These are phyloP conservation scores for Prorops nasuta DNA, from an alignment of 1,140 invertebrate species.

Conservation along the genomic window DNA sequence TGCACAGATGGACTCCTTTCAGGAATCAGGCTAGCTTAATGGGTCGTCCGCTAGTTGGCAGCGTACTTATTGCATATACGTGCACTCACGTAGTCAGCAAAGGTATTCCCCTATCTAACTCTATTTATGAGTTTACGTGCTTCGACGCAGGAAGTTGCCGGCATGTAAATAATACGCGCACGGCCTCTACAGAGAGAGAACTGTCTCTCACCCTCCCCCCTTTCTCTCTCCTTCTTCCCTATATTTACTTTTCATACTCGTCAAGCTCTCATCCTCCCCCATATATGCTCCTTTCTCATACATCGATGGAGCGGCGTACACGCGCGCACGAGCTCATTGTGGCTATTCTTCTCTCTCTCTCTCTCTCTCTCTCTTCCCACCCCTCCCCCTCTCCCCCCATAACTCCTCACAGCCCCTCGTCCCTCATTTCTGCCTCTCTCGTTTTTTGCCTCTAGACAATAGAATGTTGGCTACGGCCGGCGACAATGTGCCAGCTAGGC, in stretches of 20 bases:
- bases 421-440: too few relatives aligned
- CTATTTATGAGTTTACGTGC: slow-evolving; percentile 25
- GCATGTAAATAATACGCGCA: slow-evolving; percentile 42
- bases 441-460: slow-evolving; percentile 39
- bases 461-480: slow-evolving; percentile 46
- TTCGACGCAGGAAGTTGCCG: slow-evolving; percentile 28
- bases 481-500: slow-evolving; percentile 34
- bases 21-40: slow-evolving; percentile 27
- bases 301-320: too few relatives aligned
- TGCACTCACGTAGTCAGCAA: too few relatives aligned
- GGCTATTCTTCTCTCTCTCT: slow-evolving; percentile 17
- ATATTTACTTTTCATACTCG: too few relatives aligned
- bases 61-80: too few relatives aligned
- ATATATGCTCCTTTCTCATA: too few relatives aligned
- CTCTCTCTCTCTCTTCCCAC: slow-evolving; percentile 14
- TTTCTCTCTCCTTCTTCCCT: neutral
- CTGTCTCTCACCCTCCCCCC: slow-evolving; percentile 4
- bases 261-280: too few relatives aligned
- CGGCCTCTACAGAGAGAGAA: slow-evolving; percentile 16
- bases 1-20: slow-evolving; percentile 23
- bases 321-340: too few relatives aligned
- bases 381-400: slow-evolving; percentile 5
- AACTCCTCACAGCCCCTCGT: too few relatives aligned
- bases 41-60: slow-evolving; percentile 8
- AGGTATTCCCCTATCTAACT: too few relatives aligned